Evolutionary conservation across 1,140 invertebrate genomes (phyloP).

Genomic region (Apolygus lucorum): DNA sequence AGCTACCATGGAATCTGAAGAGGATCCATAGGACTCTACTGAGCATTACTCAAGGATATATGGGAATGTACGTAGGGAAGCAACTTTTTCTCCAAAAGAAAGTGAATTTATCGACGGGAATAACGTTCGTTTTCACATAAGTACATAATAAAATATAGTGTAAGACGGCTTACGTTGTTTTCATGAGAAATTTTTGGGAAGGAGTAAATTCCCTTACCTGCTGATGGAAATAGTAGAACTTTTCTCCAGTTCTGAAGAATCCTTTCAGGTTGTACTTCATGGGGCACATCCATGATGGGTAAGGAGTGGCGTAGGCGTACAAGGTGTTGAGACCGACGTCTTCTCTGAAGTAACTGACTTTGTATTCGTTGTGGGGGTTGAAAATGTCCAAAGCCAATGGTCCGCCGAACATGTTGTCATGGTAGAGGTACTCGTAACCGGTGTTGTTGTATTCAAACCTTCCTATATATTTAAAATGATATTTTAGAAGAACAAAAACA

Average conservation of each 20-base stretch:
- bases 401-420: slow-evolving; percentile 36
- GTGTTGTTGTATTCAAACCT: slow-evolving; percentile 32
- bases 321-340: slow-evolving; percentile 60
- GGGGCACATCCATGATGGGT: slow-evolving; percentile 53
- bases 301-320: slow-evolving; percentile 55
- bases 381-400: slow-evolving; percentile 37
- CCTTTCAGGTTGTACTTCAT: slow-evolving; percentile 43
- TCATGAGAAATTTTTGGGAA: too few species aligned
- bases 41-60: too few species aligned
- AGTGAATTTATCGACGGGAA: too few species aligned
- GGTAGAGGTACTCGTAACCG: slow-evolving; percentile 35
- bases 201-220: slow-evolving; percentile 36
- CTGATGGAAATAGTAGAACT: slow-evolving; percentile 50
- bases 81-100: too few species aligned
- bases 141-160: too few species aligned
- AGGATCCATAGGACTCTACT: too few species aligned
- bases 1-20: too few species aligned
- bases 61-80: too few species aligned
- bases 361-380: slow-evolving; percentile 46
- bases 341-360: slow-evolving; percentile 61
- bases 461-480: too few species aligned
- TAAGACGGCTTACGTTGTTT: too few species aligned
- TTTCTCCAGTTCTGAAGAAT: slow-evolving; percentile 49
- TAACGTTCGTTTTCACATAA: too few species aligned
- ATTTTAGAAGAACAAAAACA: too few species aligned